Conservation (phyloP, 2,797 vertebrate genomes). For the Nyctibius grandis region DNA sequence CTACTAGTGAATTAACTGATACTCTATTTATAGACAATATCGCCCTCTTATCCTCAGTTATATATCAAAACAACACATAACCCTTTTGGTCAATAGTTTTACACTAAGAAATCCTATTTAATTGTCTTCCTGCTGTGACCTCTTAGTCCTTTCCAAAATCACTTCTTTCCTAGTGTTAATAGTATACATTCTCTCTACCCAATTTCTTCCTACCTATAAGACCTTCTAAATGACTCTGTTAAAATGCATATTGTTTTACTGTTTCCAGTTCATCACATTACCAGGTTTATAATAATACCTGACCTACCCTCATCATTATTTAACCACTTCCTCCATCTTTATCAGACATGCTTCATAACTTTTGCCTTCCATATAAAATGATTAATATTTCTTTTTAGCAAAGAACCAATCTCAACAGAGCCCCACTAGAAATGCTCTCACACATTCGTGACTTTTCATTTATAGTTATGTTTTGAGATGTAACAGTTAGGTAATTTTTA, state of each 20-base stretch:
- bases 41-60: neutral
- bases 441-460: neutral
- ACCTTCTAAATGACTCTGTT: neutral
- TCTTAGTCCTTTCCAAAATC: neutral
- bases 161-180: neutral
- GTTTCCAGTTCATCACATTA: neutral
- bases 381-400: neutral
- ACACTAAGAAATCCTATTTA: neutral
- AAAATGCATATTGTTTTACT: neutral
- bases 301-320: neutral
- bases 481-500: neutral
- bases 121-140: neutral
- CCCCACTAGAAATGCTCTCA: neutral
- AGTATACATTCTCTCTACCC: neutral
- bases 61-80: neutral
- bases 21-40: neutral
- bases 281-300: neutral
- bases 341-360: neutral
- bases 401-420: neutral
- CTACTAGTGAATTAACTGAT: neutral
- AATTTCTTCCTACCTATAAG: neutral
- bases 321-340: neutral
- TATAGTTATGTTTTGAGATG: neutral
- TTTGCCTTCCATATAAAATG: neutral
- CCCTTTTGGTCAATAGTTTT: neutral